Percentiles rank a stretch among this genome's conserved stretches.
Evolutionary conservation across 2,797 vertebrate genomes (phyloP).

Genomic region (Centroberyx gerrardi): DNA sequence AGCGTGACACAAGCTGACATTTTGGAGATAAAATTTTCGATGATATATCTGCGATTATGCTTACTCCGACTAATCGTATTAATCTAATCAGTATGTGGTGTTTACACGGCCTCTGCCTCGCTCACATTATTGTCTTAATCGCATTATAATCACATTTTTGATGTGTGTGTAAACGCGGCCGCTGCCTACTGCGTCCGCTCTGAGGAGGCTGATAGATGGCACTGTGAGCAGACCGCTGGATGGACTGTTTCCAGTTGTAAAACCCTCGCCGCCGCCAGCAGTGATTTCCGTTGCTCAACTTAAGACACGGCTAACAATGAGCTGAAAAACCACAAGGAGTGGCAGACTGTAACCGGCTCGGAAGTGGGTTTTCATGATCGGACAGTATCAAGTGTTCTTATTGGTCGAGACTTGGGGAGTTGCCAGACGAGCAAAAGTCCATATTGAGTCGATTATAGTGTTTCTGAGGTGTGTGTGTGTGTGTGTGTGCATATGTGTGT

Average conservation of each 20-base stretch:
- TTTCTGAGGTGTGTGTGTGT: constrained; percentile 48
- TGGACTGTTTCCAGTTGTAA: constrained; percentile 58
- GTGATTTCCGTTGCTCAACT: constrained; percentile 62
- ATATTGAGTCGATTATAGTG: constrained; percentile 68
- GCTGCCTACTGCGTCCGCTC: constrained; percentile 27
- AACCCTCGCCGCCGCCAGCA: constrained; percentile 53
- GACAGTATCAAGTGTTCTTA: constrained; percentile 61
- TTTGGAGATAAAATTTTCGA: too few relatives aligned
- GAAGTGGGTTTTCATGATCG: constrained; percentile 66
- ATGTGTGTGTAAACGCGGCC: constrained; percentile 1
- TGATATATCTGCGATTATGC: too few relatives aligned
- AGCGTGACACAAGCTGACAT: too few relatives aligned
- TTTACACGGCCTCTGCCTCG: neutral
- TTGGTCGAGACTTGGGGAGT: constrained; percentile 65
- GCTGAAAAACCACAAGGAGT: constrained; percentile 71
- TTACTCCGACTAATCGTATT: too few relatives aligned
- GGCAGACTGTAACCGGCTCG: constrained; percentile 48
- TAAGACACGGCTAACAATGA: constrained; percentile 67
- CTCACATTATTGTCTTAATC: neutral
- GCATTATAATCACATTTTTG: too few relatives aligned
- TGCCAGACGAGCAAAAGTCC: constrained; percentile 57
- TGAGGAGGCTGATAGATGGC: constrained; percentile 57
- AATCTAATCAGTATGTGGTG: too few relatives aligned
- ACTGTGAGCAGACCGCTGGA: constrained; percentile 46
- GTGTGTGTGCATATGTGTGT: constrained; percentile 27